Conservation (phyloP, 2,888 invertebrate species). For the Drosophila meridiana region DNA sequence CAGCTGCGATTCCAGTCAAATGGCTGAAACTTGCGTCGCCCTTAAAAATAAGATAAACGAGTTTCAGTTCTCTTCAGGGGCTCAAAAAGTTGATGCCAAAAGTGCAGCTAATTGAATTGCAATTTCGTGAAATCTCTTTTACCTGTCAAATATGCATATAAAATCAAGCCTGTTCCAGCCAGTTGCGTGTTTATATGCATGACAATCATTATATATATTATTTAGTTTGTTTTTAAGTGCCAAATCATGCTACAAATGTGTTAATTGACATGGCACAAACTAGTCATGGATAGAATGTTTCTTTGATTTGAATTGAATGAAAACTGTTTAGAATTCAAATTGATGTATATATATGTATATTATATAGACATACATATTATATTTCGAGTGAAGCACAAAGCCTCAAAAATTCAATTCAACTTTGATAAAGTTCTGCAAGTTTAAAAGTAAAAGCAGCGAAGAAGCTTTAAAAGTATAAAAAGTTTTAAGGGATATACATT, state of each 20-base stretch:
- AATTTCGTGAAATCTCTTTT: background rate
- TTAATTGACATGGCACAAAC: background rate
- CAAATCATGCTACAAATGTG: background rate
- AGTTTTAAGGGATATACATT: conserved; percentile 1
- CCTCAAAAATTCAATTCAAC: background rate
- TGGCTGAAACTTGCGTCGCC: conserved; percentile 28
- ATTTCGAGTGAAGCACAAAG: background rate
- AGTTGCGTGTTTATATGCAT: background rate
- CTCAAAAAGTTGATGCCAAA: background rate
- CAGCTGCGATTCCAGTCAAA: conserved; percentile 37
- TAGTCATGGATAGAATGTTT: no score
- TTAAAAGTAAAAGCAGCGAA: background rate
- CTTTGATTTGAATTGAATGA: background rate
- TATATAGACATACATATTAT: background rate
- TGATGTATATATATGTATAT: background rate
- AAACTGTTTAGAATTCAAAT: background rate
- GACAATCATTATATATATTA: background rate
- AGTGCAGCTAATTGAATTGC: conserved; percentile 20
- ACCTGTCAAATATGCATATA: background rate
- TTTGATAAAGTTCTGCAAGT: background rate
- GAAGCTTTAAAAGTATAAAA: conserved; percentile 1
- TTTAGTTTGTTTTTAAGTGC: background rate
- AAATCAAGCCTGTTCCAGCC: background rate
- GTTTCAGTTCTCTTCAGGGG: conserved; percentile 13
- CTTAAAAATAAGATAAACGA: conserved; percentile 26